Evolutionary conservation across 2,888 invertebrate species (phyloP).

Genomic region (Agrilus mali): DNA sequence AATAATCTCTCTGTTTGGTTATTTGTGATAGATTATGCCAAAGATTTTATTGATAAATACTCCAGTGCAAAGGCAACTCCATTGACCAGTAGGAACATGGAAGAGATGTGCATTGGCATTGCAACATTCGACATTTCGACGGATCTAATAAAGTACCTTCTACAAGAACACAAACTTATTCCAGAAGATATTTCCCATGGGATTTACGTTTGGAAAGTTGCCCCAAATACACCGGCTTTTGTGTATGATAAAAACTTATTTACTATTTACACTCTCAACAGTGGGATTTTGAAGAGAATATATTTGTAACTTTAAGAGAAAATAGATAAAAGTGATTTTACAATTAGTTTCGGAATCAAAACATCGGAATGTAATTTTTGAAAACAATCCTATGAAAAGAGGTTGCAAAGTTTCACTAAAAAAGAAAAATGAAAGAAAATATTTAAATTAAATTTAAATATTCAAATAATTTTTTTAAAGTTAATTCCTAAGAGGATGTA

Average conservation of each 20-base stretch:
- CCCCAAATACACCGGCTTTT: slow-evolving; percentile 66
- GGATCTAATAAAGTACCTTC: slow-evolving; percentile 56
- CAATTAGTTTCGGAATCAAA: no score
- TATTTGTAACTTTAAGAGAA: background rate
- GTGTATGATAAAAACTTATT: slow-evolving; percentile 40
- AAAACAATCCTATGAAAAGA: no score
- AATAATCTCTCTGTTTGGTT: no score
- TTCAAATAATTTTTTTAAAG: no score
- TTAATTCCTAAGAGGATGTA: no score
- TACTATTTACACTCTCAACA: background rate
- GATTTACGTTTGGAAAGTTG: slow-evolving; percentile 73
- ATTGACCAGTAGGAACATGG: slow-evolving; percentile 16
- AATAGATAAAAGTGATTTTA: background rate
- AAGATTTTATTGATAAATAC: slow-evolving; percentile 52
- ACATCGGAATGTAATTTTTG: no score
- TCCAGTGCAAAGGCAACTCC: slow-evolving; percentile 15
- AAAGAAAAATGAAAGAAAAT: no score
- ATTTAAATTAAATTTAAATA: no score
- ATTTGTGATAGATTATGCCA: slow-evolving; percentile 49
- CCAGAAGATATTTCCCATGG: slow-evolving; percentile 55
- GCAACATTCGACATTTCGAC: slow-evolving; percentile 55
- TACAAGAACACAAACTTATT: slow-evolving; percentile 48
- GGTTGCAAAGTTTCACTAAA: no score
- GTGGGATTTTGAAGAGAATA: no score
- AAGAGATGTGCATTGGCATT: slow-evolving; percentile 62